Conservation (phyloP, 2,888 invertebrate genomes). For the Fissipunctia ypsillon region DNA sequence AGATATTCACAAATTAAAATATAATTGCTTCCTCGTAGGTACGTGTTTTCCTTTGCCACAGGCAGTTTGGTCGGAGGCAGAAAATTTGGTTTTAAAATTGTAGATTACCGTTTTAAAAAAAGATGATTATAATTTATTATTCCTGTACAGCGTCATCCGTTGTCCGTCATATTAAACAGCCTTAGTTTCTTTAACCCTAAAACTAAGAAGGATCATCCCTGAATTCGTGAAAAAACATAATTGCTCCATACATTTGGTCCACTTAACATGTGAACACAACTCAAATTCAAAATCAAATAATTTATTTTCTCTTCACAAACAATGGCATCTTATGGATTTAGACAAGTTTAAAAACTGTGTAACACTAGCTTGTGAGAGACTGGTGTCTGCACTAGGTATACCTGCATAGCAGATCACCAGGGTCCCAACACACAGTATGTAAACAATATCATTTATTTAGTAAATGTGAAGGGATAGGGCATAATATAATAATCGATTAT, state of each 20-base stretch:
- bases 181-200: background rate
- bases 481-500: too few species aligned
- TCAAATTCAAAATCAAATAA: too few species aligned
- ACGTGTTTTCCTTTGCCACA: constrained; percentile 35
- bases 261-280: background rate
- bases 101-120: constrained; percentile 22
- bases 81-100: constrained; percentile 33
- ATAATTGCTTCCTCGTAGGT: constrained; percentile 54
- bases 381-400: too few species aligned
- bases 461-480: too few species aligned
- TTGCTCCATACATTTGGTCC: background rate
- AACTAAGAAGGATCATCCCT: background rate
- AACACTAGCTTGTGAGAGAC: too few species aligned
- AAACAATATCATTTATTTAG: too few species aligned
- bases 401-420: too few species aligned
- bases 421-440: too few species aligned
- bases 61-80: constrained; percentile 21
- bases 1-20: constrained; percentile 59
- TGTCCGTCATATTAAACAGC: background rate
- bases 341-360: too few species aligned
- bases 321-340: too few species aligned
- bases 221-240: background rate
- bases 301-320: too few species aligned
- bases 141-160: background rate
- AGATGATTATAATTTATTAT: constrained; percentile 20